Evolutionary conservation across 2,113 vertebrate genomes (phyloP), one percentile per base, ranked within the genome.

Genomic region (Marmota flaviventris): DNA sequence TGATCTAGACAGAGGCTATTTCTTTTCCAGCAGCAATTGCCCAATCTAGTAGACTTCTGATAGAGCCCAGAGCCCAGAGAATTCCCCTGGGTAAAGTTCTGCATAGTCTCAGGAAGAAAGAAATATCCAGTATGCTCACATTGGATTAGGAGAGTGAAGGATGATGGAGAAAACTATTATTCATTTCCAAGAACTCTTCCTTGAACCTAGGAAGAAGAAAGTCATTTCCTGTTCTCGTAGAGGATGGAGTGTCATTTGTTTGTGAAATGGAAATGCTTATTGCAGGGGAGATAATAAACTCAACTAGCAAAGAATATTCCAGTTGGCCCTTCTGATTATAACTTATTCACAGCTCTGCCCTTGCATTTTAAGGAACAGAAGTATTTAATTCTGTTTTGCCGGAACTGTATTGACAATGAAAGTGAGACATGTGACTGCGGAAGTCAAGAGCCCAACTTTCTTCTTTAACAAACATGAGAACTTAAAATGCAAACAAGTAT

Each of bases 381-480:
- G 6, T 58, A 84, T 93, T 45, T 87, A 90, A 83, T 95, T 70
- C 24, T 95, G 37, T 94, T 97, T 94, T 95, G 56, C 82, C 1
- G 0, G 34, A 96, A 94, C 42, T 85, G 25, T 70, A 90, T 17
- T 84, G 72, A 91, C 91, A 85, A 56, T 72, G 27, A 95, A 95
- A 96, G 96, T 85, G 76, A 85, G 72, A 79, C 91, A 79, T 70
- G 70, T 96, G 95, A 88, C 0, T 27, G 0, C n/a, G 95, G 51
- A 91, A 85, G n/a, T 92, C 48, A 93, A 94, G 61, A 91, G 53
- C 89, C 16, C 9, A n/a, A 78, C 20, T 90, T 96, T 95, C n/a
- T 97, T 95, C 76, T 92, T 93, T 90, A 95, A 78, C 48, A 97
- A 94, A 90, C 93, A 88, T 37, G 34, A 91, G 42, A 97, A 85